Evolutionary conservation across 2,797 vertebrate species (phyloP).

Genomic region (Pogonophryne albipinna): DNA sequence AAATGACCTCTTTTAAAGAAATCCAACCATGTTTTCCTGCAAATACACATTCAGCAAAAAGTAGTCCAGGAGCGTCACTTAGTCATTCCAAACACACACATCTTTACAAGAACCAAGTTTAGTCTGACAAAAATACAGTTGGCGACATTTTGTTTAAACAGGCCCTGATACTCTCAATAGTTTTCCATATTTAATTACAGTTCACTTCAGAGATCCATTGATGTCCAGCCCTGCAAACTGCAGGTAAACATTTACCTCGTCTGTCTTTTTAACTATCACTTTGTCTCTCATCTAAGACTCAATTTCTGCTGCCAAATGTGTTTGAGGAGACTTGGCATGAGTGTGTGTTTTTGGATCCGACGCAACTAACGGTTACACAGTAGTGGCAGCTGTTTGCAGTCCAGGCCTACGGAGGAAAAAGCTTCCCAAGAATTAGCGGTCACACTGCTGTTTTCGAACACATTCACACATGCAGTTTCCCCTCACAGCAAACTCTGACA

Average conservation of each 20-base stretch:
- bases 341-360: constrained; percentile 30
- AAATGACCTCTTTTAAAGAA: neutral
- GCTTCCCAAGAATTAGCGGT: constrained; percentile 55
- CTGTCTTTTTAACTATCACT: constrained; percentile 29
- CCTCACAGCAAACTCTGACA: constrained; percentile 20
- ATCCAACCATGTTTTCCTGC: neutral
- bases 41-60: neutral
- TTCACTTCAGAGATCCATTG: neutral
- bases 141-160: neutral
- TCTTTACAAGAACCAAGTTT: neutral
- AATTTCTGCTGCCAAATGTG: constrained; percentile 38
- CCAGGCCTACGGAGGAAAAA: constrained; percentile 43
- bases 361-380: constrained; percentile 40
- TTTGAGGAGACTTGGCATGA: constrained; percentile 47
- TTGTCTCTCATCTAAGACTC: constrained; percentile 38
- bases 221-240: neutral
- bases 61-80: neutral
- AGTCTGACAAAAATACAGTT: neutral
- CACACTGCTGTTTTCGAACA: constrained; percentile 17
- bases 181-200: neutral
- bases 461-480: constrained; percentile 6
- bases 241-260: constrained; percentile 16
- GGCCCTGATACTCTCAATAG: neutral
- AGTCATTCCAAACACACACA: neutral
- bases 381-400: constrained; percentile 61